Conservation (phyloP, 1,140 invertebrate genomes). For the Zaprionus taronus region DNA sequence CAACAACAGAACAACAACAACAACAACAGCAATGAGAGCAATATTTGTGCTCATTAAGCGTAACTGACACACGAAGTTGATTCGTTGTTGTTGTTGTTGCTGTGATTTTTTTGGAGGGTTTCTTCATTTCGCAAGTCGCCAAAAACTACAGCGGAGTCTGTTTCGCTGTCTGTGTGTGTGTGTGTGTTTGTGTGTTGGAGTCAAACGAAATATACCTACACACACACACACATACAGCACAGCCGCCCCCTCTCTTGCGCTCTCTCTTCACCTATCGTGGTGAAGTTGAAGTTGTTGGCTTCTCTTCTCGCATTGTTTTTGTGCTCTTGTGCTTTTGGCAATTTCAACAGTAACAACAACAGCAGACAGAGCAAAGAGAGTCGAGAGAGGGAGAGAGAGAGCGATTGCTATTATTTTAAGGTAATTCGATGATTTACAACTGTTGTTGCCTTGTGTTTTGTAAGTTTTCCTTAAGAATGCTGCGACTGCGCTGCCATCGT, state of each 20-base stretch:
- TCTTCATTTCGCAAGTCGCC: constrained; percentile 78
- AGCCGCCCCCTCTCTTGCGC: constrained; percentile 19
- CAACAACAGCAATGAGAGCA: constrained; percentile 75
- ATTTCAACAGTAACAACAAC: constrained; percentile 54
- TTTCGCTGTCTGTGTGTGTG: not conserved
- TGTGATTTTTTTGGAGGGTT: constrained; percentile 67
- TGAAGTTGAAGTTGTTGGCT: constrained; percentile 58
- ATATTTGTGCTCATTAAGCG: constrained; percentile 82
- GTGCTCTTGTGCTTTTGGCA: constrained; percentile 56
- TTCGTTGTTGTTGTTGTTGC: constrained; percentile 32
- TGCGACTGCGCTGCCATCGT: constrained; percentile 8
- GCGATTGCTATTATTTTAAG: constrained; percentile 82
- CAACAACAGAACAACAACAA: constrained; percentile 46
- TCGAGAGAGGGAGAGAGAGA: constrained; percentile 56
- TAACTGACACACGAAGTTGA: constrained; percentile 79
- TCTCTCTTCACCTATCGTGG: not conserved
- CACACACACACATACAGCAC: constrained; percentile 6
- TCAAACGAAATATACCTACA: constrained; percentile 3
- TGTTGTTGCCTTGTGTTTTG: constrained; percentile 78
- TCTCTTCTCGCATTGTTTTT: constrained; percentile 62
- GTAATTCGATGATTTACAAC: constrained; percentile 83
- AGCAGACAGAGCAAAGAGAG: constrained; percentile 25
- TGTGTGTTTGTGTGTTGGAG: constrained; percentile 5
- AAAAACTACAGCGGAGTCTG: constrained; percentile 60
- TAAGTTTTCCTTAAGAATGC: constrained; percentile 76